Conservation (phyloP, 2,797 vertebrate genomes). For the Ficedula albicollis region DNA sequence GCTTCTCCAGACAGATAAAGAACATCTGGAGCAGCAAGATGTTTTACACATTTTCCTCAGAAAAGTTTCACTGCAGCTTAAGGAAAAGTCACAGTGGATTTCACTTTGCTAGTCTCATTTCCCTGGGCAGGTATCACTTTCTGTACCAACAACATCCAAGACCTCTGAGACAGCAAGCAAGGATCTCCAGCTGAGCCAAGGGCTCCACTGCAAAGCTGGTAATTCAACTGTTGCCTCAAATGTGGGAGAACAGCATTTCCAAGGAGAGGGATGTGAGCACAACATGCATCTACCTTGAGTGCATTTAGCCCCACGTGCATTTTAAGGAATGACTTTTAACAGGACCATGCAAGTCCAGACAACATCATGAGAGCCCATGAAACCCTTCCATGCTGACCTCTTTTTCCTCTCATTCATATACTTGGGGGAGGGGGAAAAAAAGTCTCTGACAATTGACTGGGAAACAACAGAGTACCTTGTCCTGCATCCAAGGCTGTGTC, state of each 20-base stretch:
- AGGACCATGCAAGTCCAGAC: fast-evolving
- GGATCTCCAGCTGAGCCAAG: neutral
- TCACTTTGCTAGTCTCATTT: neutral
- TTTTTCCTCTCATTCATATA: neutral
- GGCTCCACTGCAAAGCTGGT: neutral
- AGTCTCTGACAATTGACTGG: neutral
- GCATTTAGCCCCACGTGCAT: fast-evolving
- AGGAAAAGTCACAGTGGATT: neutral
- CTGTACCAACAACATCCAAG: neutral
- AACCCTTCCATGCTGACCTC: neutral
- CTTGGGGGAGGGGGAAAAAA: fast-evolving
- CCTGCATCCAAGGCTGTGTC: neutral
- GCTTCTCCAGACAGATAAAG: neutral
- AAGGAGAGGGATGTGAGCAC: neutral
- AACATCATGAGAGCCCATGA: neutral
- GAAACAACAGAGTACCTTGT: neutral
- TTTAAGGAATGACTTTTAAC: neutral
- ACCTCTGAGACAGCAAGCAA: neutral
- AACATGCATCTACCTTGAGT: neutral
- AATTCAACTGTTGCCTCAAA: neutral
- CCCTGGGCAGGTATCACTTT: neutral
- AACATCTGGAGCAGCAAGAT: neutral
- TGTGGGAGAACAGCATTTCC: neutral
- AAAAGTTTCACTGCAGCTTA: neutral
- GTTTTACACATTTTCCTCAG: neutral